These are phyloP conservation scores for Haliclystus octoradiatus DNA, from an alignment of 30 jellyfish, hydroid and myxozoan genomes.

Conservation along the genomic window DNA sequence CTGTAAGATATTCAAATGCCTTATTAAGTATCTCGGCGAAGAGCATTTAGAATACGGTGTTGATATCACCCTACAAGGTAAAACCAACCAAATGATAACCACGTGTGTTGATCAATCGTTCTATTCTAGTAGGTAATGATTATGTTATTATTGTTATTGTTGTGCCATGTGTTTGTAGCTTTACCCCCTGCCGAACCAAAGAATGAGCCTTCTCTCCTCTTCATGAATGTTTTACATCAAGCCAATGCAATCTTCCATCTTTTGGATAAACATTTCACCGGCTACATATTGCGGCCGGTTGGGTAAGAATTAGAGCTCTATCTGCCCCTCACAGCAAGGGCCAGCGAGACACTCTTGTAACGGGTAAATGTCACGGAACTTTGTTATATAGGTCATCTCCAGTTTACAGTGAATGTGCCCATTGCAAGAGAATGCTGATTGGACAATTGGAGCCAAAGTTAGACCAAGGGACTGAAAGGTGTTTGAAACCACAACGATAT, in stretches of 20 bases:
- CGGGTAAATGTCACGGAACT: too few species aligned
- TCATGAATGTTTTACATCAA: conserved; percentile 60
- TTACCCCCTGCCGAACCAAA: conserved; percentile 87
- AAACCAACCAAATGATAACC: background rate
- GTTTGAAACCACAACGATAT: background rate
- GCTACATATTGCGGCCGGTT: conserved; percentile 61
- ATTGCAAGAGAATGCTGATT: conserved; percentile 54
- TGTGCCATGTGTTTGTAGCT: conserved; percentile 17
- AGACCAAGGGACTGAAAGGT: conserved; percentile 94
- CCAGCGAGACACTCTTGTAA: background rate
- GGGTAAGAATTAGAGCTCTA: conserved; percentile 41
- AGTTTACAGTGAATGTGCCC: conserved; percentile 91
- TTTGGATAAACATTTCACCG: conserved; percentile 95
- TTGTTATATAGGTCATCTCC: conserved; percentile 77
- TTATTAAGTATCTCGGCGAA: conserved; percentile 89
- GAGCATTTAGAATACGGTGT: conserved; percentile 95
- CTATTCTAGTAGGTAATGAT: too few species aligned
- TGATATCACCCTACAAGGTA: conserved; percentile 90
- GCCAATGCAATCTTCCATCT: conserved; percentile 89
- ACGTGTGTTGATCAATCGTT: background rate
- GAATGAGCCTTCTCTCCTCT: conserved; percentile 77
- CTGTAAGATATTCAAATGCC: conserved; percentile 56
- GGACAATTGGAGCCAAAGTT: conserved; percentile 70
- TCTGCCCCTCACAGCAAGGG: background rate
- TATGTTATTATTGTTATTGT: too few species aligned